A percentile compares a stretch with the other conserved stretches of the same genome.
These are phyloP conservation scores for Griposia aprilina DNA, from an alignment of 2,888 invertebrate genomes.

Conservation along the genomic window DNA sequence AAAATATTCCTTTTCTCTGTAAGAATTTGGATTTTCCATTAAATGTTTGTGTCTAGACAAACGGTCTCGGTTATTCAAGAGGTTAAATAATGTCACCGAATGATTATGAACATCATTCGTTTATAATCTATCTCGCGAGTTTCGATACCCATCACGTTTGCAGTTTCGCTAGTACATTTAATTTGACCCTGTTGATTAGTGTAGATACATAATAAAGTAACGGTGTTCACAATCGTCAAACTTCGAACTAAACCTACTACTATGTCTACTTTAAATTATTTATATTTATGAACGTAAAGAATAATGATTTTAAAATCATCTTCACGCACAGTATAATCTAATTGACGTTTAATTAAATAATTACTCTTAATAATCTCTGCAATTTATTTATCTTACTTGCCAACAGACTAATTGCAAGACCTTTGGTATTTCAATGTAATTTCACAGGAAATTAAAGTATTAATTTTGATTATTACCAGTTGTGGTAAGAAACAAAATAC, in stretches of 20 bases:
- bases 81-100: too few relatives aligned
- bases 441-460: constrained; percentile 15
- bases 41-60: neutral
- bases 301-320: neutral
- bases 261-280: neutral
- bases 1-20: constrained; percentile 31
- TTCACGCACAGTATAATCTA: constrained; percentile 1
- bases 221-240: too few relatives aligned
- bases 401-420: neutral
- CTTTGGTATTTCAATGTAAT: constrained; percentile 15
- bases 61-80: neutral
- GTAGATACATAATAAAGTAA: too few relatives aligned
- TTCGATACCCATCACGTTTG: too few relatives aligned
- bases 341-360: neutral
- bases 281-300: neutral
- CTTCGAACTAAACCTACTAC: too few relatives aligned
- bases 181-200: too few relatives aligned
- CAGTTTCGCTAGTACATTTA: too few relatives aligned
- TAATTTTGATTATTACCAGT: constrained; percentile 26
- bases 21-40: neutral
- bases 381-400: constrained; percentile 3
- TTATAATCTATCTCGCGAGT: too few relatives aligned
- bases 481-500: constrained; percentile 41
- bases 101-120: too few relatives aligned
- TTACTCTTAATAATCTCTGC: neutral